phyloP scores from a whole-genome alignment of 2,888 invertebrate species.

The Drosophila colorata region DNA sequence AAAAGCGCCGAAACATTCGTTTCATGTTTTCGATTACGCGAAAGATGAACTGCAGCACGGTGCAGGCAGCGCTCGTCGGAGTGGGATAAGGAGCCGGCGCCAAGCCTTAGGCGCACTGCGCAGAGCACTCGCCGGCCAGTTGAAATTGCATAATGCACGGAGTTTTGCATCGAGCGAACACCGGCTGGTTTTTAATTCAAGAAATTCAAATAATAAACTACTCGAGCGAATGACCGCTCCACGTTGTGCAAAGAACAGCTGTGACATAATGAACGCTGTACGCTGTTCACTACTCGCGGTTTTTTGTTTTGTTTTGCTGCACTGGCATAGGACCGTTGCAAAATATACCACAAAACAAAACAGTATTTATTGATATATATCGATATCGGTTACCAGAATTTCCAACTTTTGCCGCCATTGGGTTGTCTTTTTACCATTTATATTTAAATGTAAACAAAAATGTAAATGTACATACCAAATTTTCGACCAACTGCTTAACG shows the following conservation, averaged over 20 bases:
- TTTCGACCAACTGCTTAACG: background rate
- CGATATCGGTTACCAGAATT: background rate
- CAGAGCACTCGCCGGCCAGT: constrained; percentile 72
- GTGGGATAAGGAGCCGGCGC: constrained; percentile 1
- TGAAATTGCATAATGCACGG: constrained; percentile 65
- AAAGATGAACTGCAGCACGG: constrained; percentile 40
- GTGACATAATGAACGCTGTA: constrained; percentile 52
- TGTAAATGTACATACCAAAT: constrained; percentile 8
- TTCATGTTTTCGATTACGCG: constrained; percentile 85
- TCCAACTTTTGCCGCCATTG: background rate
- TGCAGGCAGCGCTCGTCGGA: constrained; percentile 30
- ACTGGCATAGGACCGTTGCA: constrained; percentile 7
- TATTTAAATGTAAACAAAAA: background rate
- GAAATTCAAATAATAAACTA: constrained; percentile 40
- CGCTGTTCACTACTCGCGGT: constrained; percentile 29
- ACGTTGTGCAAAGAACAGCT: constrained; percentile 69
- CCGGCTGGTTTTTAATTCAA: constrained; percentile 70
- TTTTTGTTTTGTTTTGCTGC: constrained; percentile 1
- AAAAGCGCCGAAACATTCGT: constrained; percentile 88
- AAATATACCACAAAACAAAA: constrained; percentile 11
- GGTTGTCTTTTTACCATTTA: background rate
- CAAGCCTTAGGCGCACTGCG: constrained; percentile 51
- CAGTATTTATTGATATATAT: background rate
- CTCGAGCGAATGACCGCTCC: constrained; percentile 41
- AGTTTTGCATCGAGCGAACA: constrained; percentile 76